Conservation (phyloP, 1,140 invertebrate species). For the Zaprionus vittiger region DNA sequence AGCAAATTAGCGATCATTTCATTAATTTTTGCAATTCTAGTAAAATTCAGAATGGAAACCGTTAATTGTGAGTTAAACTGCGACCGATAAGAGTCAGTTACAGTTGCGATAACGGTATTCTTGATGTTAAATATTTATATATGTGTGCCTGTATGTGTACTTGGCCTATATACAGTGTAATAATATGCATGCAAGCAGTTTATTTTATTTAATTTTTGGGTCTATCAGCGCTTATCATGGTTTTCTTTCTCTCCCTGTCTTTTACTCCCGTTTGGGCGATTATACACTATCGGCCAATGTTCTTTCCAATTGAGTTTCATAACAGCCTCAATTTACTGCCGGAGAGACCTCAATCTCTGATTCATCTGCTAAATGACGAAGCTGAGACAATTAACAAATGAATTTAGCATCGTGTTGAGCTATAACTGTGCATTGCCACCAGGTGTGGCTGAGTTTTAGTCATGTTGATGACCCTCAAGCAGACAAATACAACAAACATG, state of each 20-base stretch:
- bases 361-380: conserved; percentile 60
- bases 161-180: conserved; percentile 6
- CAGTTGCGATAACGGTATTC: conserved; percentile 14
- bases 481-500: not conserved
- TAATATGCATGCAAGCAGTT: not conserved
- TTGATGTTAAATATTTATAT: not conserved
- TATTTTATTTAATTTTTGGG: conserved; percentile 2
- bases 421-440: not conserved
- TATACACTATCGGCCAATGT: conserved; percentile 40
- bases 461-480: not conserved
- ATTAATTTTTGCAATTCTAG: conserved; percentile 1
- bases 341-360: conserved; percentile 53
- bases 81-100: conserved; percentile 11
- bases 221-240: not conserved
- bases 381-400: conserved; percentile 64
- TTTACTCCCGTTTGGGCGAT: not conserved
- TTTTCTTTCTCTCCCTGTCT: not conserved
- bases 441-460: not conserved
- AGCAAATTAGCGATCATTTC: not conserved
- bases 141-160: conserved; percentile 6
- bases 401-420: conserved; percentile 25
- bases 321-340: conserved; percentile 37
- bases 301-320: conserved; percentile 46
- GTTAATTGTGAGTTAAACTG: conserved; percentile 13
- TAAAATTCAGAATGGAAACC: not conserved